phyloP scores from a whole-genome alignment of 1,140 invertebrate species.

The Cecropterus lyciades region DNA sequence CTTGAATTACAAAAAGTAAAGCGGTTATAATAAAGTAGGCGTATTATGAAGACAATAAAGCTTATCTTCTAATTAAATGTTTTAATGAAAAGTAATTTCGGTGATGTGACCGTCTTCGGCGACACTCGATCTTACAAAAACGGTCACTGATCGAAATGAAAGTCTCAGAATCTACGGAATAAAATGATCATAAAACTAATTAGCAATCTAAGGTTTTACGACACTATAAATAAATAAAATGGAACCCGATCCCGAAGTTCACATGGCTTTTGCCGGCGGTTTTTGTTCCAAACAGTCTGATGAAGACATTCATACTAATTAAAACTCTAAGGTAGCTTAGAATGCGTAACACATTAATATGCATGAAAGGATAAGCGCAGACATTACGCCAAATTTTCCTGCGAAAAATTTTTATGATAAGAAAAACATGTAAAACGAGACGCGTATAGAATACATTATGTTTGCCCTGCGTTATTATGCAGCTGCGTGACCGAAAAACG shows the following conservation, averaged over 20 bases:
- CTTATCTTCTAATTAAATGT: constrained; percentile 32
- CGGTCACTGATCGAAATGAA: constrained; percentile 23
- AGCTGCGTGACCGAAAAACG: constrained; percentile 45
- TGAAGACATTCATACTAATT: constrained; percentile 66
- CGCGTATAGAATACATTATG: constrained; percentile 12
- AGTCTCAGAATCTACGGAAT: constrained; percentile 43
- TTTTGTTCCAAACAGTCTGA: constrained; percentile 59
- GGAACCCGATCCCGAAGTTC: constrained; percentile 49
- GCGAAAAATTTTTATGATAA: constrained; percentile 20
- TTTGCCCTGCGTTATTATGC: constrained; percentile 20
- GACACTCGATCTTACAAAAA: constrained; percentile 21
- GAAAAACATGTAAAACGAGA: constrained; percentile 9
- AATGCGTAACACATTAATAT: constrained; percentile 59
- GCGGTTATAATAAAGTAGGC: constrained; percentile 29
- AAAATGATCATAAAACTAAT: constrained; percentile 75
- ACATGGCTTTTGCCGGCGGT: constrained; percentile 55
- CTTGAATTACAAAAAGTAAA: constrained; percentile 28
- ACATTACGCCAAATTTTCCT: constrained; percentile 16
- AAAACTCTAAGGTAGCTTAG: constrained; percentile 49
- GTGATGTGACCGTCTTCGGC: constrained; percentile 11
- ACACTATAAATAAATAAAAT: constrained; percentile 74
- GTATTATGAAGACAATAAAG: constrained; percentile 34
- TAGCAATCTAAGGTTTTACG: constrained; percentile 76
- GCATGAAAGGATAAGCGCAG: constrained; percentile 42
- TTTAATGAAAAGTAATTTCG: constrained; percentile 24